Evolutionary conservation across 2,113 vertebrate species (phyloP).

Genomic region (Cyanoderma ruficeps): DNA sequence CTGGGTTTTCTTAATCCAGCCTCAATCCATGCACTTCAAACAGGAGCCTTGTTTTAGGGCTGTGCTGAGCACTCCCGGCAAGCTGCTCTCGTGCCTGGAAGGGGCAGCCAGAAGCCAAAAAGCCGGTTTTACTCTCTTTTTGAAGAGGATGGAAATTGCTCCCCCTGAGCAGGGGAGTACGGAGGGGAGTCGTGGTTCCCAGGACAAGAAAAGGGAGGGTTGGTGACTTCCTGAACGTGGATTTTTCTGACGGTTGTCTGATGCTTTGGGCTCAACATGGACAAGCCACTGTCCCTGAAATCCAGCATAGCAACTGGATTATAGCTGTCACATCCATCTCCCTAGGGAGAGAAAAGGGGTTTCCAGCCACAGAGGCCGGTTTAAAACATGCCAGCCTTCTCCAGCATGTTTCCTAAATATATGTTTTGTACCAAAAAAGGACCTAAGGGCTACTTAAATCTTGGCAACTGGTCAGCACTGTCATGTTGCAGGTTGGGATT

Average conservation of each 20-base stretch:
- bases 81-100: not conserved
- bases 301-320: not conserved
- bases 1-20: slow-evolving; percentile 21
- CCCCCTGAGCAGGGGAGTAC: rapidly evolving
- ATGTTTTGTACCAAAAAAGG: not conserved
- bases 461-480: not conserved
- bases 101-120: not conserved
- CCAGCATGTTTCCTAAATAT: not conserved
- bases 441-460: not conserved
- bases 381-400: not conserved
- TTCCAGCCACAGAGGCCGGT: not conserved
- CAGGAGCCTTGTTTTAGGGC: slow-evolving; percentile 6
- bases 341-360: not conserved
- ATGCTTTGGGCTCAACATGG: not conserved
- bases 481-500: not conserved
- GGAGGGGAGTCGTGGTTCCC: not conserved
- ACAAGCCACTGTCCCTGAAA: not conserved
- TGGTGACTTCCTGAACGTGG: not conserved
- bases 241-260: not conserved
- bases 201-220: not conserved
- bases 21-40: slow-evolving; percentile 7
- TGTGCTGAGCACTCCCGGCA: not conserved
- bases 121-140: not conserved
- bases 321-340: not conserved
- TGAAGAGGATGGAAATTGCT: not conserved